Evolutionary conservation across 2,797 vertebrate genomes (phyloP).

Genomic region (Gephyroberyx darwinii): DNA sequence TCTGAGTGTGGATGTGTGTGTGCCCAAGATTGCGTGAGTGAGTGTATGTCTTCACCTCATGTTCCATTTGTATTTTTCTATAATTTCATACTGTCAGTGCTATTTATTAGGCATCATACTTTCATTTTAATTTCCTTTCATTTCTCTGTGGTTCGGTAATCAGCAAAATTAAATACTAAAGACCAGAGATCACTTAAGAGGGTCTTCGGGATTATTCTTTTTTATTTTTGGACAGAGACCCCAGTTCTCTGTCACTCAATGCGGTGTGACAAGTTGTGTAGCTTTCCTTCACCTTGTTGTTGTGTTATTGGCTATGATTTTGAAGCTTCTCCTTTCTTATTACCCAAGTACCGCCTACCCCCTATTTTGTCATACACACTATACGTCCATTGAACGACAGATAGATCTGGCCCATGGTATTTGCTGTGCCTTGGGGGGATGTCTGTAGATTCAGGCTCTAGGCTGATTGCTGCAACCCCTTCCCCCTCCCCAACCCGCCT

Average conservation of each 20-base stretch:
- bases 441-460: slow-evolving; percentile 48
- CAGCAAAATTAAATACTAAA: slow-evolving; percentile 12
- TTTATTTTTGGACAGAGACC: slow-evolving; percentile 35
- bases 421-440: slow-evolving; percentile 29
- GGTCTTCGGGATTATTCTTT: slow-evolving; percentile 11
- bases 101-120: slow-evolving; percentile 5
- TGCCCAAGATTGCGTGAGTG: background rate
- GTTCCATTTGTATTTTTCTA: background rate
- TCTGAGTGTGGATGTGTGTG: background rate
- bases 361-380: slow-evolving; percentile 1
- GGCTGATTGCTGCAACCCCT: slow-evolving; percentile 50
- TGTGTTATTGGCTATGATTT: slow-evolving; percentile 23
- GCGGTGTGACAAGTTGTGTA: slow-evolving; percentile 13
- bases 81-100: background rate
- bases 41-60: background rate
- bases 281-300: background rate
- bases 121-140: background rate
- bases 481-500: slow-evolving; percentile 14
- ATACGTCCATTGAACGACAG: slow-evolving; percentile 29
- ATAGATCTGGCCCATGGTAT: slow-evolving; percentile 38
- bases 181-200: slow-evolving; percentile 1
- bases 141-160: background rate
- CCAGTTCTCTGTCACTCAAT: slow-evolving; percentile 11
- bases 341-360: background rate
- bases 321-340: slow-evolving; percentile 38